Evolutionary conservation across 2,113 vertebrate species (phyloP).

Genomic region (Dascyllus trimaculatus): DNA sequence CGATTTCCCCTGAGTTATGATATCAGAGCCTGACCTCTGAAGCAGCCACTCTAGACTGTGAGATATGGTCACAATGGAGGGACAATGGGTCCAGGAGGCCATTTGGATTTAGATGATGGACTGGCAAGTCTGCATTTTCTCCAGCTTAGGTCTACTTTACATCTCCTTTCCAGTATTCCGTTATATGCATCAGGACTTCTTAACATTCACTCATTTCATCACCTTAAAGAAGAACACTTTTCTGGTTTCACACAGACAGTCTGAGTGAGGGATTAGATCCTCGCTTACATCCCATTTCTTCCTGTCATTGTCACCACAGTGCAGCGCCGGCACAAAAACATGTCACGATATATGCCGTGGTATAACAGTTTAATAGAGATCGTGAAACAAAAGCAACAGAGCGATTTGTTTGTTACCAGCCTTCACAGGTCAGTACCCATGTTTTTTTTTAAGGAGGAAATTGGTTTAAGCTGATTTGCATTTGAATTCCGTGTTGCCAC

Average conservation of each 20-base stretch:
- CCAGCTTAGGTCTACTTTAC: background rate
- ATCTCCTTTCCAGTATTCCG: conserved; percentile 2
- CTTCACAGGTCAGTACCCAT: background rate
- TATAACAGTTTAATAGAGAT: background rate
- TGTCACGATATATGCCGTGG: background rate
- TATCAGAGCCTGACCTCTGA: conserved; percentile 49
- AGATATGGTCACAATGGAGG: conserved; percentile 20
- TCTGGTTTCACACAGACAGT: background rate
- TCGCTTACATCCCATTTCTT: background rate
- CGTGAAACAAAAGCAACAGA: background rate
- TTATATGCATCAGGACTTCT: background rate
- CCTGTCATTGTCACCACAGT: background rate
- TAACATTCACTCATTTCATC: conserved; percentile 19
- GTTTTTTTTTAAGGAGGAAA: too few relatives aligned
- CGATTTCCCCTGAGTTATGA: conserved; percentile 56
- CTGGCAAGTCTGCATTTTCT: background rate
- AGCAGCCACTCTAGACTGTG: conserved; percentile 28
- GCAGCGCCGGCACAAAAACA: background rate
- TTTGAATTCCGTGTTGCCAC: too few relatives aligned
- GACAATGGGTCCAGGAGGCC: conserved; percentile 18
- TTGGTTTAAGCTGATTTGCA: too few relatives aligned
- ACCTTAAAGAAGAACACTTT: conserved; percentile 27
- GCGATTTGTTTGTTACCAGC: background rate
- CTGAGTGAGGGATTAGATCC: background rate
- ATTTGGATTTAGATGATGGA: conserved; percentile 14